Evolutionary conservation across 2,113 vertebrate species (phyloP).

Genomic region (Cyprichromis sp.): DNA sequence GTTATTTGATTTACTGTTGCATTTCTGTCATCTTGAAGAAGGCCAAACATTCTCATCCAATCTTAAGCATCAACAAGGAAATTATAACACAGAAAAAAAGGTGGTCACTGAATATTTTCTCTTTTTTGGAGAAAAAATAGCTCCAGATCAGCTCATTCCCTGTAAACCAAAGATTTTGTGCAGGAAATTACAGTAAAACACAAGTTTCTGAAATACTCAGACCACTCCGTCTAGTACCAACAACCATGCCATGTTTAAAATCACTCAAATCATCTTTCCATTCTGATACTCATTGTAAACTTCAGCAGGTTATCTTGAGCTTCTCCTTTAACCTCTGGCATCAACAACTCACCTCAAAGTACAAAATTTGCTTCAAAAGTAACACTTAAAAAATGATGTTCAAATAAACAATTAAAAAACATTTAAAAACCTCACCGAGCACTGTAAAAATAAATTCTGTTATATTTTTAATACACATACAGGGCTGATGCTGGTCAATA

Average conservation of each 20-base stretch:
- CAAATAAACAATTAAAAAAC: neutral
- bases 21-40: neutral
- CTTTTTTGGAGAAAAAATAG: neutral
- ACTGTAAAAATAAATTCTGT: accelerated
- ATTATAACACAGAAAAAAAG: neutral
- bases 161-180: neutral
- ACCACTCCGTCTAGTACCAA: accelerated
- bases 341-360: neutral
- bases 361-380: neutral
- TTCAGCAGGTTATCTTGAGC: neutral
- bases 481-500: neutral
- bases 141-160: neutral
- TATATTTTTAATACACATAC: neutral
- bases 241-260: neutral
- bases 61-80: neutral
- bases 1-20: neutral
- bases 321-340: neutral
- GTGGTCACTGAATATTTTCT: neutral
- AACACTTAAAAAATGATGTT: neutral
- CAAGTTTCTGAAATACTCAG: neutral
- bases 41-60: neutral
- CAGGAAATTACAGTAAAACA: neutral
- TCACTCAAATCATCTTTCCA: neutral
- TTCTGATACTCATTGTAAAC: neutral
- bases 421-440: accelerated